These are phyloP conservation scores for Anolis sagrei DNA, from an alignment of 2,113 vertebrate species.

Conservation along the genomic window DNA sequence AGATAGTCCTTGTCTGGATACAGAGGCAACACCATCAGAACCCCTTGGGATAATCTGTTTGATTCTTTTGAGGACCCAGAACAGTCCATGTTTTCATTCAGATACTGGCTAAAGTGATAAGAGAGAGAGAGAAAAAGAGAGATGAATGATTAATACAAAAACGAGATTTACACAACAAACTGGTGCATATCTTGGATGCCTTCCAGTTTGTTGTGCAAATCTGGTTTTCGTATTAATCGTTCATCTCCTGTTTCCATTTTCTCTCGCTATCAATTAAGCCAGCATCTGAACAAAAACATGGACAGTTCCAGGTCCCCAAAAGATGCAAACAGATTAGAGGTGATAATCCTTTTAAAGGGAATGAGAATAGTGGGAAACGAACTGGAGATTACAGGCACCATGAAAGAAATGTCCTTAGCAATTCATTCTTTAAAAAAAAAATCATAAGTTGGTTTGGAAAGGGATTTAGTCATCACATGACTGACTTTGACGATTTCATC, in stretches of 20 bases:
- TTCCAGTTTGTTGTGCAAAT: accelerated
- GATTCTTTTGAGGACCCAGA: no score
- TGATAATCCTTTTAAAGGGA: background rate
- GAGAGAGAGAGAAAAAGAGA: background rate
- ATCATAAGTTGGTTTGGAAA: background rate
- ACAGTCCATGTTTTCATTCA: no score
- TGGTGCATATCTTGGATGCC: background rate
- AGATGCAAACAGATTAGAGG: accelerated
- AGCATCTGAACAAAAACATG: conserved; percentile 3
- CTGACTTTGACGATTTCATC: background rate
- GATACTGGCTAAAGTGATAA: conserved; percentile 14
- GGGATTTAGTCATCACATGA: background rate
- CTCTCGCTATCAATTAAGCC: background rate
- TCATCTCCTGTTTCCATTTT: background rate
- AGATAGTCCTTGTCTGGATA: no score
- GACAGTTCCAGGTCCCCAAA: no score
- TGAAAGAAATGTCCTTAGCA: background rate
- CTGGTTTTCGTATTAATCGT: accelerated
- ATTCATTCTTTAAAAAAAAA: background rate
- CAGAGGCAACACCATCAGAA: no score
- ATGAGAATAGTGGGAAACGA: background rate
- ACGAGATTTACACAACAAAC: accelerated
- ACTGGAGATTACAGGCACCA: background rate
- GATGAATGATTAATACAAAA: accelerated
- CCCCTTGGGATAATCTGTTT: no score